phyloP scores from a whole-genome alignment of 2,113 vertebrate genomes.

The Syngnathoides biaculeatus region DNA sequence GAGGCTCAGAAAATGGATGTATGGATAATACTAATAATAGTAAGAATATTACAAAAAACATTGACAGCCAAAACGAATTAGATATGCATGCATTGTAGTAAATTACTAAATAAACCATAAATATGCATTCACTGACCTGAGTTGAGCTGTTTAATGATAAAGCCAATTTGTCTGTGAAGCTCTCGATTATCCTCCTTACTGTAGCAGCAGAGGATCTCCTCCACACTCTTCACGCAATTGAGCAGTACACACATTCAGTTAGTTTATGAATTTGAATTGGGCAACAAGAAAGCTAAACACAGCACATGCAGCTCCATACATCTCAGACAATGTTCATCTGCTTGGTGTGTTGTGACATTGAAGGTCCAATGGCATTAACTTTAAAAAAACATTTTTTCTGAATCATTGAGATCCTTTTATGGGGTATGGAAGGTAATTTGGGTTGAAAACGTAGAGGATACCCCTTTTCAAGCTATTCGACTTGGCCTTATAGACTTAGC shows the following conservation, averaged over 20 bases:
- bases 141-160: slow-evolving; percentile 90
- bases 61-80: neutral
- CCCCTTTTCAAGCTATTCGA: too few species aligned
- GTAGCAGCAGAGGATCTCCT: slow-evolving; percentile 90
- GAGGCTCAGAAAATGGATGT: too few species aligned
- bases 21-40: too few species aligned
- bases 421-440: too few species aligned
- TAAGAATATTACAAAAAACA: neutral
- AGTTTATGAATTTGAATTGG: neutral
- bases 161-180: slow-evolving; percentile 88
- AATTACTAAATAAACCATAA: neutral
- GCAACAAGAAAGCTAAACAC: neutral
- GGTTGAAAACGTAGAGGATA: too few species aligned
- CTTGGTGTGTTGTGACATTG: neutral
- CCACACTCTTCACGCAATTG: slow-evolving; percentile 79
- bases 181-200: slow-evolving; percentile 85
- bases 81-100: neutral
- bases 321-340: neutral
- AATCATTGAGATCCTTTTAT: too few species aligned
- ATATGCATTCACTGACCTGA: slow-evolving; percentile 73
- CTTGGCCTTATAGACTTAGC: too few species aligned
- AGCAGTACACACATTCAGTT: slow-evolving; percentile 15
- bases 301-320: neutral
- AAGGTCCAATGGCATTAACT: too few species aligned
- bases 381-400: too few species aligned